Evolutionary conservation across 2,113 vertebrate species (phyloP), one percentile per base, ranked within the genome.

Genomic region (Speoplatyrhinus poulsoni): DNA sequence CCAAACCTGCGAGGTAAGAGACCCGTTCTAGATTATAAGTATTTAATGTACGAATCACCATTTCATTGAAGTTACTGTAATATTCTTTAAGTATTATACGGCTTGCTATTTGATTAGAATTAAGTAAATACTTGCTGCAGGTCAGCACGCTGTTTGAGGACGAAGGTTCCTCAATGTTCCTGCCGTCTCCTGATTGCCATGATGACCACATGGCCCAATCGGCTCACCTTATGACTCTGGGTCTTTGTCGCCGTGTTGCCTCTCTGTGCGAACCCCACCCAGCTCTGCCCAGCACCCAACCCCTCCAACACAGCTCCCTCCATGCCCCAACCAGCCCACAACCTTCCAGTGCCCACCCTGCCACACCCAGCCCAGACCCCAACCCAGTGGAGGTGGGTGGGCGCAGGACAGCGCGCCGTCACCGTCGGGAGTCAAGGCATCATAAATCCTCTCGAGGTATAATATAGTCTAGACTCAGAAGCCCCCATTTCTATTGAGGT

Each of bases 181-280:
- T 80, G 0, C 50, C 72, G 9, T 71, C 87, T 64, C 46, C 72
- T 0, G 54, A 56, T 79, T 68, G 61, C 49, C 81, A 91, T 77
- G 89, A 80, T 52, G 83, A 94, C 60, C 77, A 89, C 69, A 88
- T 70, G 78, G 85, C 83, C 1, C 90, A 90, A 69, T 87, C 84
- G 0, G 76, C 92, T 59, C 91, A 92, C 84, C 89, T 93, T 58
- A 90, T 90, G 85, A 87, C 73, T 63, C 80, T 92, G 59, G 85
- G 84, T 0, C 17, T 93, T 12, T 92, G 77, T 66, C 50, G 77
- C 4, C 36, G 36, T 41, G 36, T 41, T 8, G 36, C 36, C 36
- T 41, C 36, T 5, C 36, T 41, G 36, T 41, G 36, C 79, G 5
- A 53, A 82, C 26, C 15, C 63, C 19, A 0, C 16, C 19, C 8